Conservation (phyloP, 2,113 vertebrate genomes). For the Macheiramphus alcinus region DNA sequence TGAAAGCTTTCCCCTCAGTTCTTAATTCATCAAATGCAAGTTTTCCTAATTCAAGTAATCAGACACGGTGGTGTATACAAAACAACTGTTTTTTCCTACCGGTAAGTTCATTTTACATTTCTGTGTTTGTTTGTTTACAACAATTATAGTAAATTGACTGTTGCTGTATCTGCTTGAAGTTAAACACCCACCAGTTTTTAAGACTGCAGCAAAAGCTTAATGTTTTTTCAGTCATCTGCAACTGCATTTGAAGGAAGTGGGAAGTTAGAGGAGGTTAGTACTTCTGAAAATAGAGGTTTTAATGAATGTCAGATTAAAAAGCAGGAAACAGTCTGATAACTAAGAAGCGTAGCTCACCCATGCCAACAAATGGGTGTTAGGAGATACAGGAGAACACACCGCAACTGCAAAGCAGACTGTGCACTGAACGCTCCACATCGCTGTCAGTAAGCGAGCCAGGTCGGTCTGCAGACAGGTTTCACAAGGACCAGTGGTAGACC, state of each 20-base stretch:
- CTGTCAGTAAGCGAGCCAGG: background rate
- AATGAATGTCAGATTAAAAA: background rate
- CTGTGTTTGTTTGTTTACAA: background rate
- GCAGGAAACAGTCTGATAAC: background rate
- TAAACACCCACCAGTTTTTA: background rate
- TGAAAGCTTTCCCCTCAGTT: conserved; percentile 57
- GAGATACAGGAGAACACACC: background rate
- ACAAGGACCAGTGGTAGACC: background rate
- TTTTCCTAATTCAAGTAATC: conserved; percentile 69
- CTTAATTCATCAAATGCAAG: conserved; percentile 87
- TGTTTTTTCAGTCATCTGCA: background rate
- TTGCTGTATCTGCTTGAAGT: background rate
- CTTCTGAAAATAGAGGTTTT: background rate
- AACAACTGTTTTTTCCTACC: conserved; percentile 93
- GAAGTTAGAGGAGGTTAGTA: background rate
- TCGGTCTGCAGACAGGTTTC: background rate
- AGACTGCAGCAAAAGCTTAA: background rate
- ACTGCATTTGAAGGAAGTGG: background rate
- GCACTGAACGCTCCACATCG: background rate
- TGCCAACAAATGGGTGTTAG: fast-evolving
- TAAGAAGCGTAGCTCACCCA: background rate
- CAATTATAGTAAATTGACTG: background rate
- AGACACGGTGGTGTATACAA: conserved; percentile 73
- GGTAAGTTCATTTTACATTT: conserved; percentile 75
- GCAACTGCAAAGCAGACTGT: background rate